A percentile compares a stretch with the other conserved stretches of the same genome.
Evolutionary conservation across 2,113 vertebrate genomes (phyloP).

Genomic region (Cyanoramphus novaezelandiae): DNA sequence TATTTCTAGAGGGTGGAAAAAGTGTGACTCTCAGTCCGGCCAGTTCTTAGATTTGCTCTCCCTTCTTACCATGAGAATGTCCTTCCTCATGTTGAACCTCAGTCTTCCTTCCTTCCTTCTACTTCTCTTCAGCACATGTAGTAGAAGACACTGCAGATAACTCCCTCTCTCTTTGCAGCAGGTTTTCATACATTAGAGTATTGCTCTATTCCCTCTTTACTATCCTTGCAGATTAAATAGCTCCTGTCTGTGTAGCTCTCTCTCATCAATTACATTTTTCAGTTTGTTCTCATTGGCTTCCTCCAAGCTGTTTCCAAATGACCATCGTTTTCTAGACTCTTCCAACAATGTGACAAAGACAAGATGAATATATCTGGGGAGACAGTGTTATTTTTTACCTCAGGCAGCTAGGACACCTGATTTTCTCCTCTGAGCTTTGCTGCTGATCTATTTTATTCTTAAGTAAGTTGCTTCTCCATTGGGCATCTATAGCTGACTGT

Average conservation of each 20-base stretch:
- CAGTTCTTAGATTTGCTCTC: not conserved
- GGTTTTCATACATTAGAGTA: not conserved
- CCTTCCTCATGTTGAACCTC: not conserved
- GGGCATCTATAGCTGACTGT: not conserved
- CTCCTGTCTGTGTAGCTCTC: not conserved
- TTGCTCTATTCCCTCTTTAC: not conserved
- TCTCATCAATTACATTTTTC: not conserved
- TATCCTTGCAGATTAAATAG: not conserved
- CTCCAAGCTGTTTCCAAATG: not conserved
- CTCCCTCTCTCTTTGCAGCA: not conserved
- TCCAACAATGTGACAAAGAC: not conserved
- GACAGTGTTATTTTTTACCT: not conserved
- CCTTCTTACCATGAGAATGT: not conserved
- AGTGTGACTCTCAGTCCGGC: not conserved
- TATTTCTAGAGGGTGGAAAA: not conserved
- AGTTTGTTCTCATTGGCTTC: not conserved
- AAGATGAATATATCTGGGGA: not conserved
- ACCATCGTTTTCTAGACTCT: not conserved
- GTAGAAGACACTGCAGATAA: not conserved
- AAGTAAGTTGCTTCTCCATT: not conserved
- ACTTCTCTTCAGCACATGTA: not conserved
- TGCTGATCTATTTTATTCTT: not conserved
- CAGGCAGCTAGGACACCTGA: not conserved
- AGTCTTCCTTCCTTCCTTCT: not conserved
- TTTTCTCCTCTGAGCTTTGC: not conserved